Evolutionary conservation across 2,797 vertebrate genomes (phyloP).

Genomic region (Neosalanx taihuensis): DNA sequence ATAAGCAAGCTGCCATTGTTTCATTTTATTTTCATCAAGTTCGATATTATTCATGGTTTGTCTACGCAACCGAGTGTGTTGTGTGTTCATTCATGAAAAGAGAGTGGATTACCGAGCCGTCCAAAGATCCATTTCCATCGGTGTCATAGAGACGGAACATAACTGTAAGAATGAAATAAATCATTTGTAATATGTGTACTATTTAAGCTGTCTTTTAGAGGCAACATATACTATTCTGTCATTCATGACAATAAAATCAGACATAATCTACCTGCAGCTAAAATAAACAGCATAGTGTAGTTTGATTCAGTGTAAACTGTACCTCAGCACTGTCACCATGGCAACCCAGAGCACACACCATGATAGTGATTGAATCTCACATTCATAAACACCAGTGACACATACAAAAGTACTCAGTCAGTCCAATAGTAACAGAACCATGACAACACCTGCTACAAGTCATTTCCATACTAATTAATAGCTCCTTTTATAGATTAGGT

Average conservation of each 20-base stretch:
- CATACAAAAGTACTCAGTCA: neutral
- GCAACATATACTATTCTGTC: neutral
- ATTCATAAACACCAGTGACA: neutral
- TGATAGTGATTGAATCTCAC: conserved; percentile 29
- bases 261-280: neutral
- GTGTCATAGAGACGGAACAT: conserved; percentile 97
- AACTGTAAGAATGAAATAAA: conserved; percentile 71
- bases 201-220: neutral
- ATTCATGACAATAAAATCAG: neutral
- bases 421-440: conserved; percentile 5
- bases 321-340: conserved; percentile 46
- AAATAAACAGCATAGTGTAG: too few relatives aligned
- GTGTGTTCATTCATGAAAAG: neutral
- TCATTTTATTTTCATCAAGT: too few relatives aligned
- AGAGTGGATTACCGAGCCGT: conserved; percentile 83
- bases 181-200: too few relatives aligned
- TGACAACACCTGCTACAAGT: conserved; percentile 23
- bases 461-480: conserved; percentile 19
- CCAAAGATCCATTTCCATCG: conserved; percentile 89
- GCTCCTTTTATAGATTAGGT: neutral
- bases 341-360: conserved; percentile 49
- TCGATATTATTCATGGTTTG: too few relatives aligned
- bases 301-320: conserved; percentile 28
- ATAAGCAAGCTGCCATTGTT: too few relatives aligned
- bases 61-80: too few relatives aligned